Percentiles rank a stretch among this genome's conserved stretches.
These are phyloP conservation scores for Tympanoctomys barrerae DNA, from an alignment of 2,797 vertebrate species.

Conservation along the genomic window DNA sequence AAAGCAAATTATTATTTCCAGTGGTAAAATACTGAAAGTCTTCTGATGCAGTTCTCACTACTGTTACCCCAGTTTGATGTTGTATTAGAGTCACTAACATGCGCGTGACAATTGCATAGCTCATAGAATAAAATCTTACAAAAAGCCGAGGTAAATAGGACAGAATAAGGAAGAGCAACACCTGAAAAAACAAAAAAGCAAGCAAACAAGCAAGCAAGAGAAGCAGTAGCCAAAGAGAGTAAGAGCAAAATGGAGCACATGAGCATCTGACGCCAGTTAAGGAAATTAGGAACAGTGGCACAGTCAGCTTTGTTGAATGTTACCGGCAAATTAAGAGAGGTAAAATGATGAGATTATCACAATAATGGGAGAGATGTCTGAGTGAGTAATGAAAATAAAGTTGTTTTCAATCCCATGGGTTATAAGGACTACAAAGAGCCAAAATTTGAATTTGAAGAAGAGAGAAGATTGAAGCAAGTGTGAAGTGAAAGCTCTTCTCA, in stretches of 20 bases:
- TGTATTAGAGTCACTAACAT: background rate
- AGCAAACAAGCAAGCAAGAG: background rate
- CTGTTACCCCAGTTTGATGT: background rate
- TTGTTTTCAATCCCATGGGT: background rate
- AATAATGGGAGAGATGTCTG: background rate
- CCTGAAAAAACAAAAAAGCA: background rate
- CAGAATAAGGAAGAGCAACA: background rate
- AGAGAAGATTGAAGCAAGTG: background rate
- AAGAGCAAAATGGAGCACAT: background rate
- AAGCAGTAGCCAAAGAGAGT: background rate
- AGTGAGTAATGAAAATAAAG: background rate
- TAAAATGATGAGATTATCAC: background rate
- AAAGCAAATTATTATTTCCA: background rate
- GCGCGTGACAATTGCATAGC: background rate
- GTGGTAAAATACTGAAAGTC: background rate
- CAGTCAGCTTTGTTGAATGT: background rate
- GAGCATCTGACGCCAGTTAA: background rate
- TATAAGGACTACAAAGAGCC: background rate
- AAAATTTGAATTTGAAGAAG: background rate
- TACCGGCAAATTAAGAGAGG: background rate
- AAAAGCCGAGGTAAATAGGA: background rate
- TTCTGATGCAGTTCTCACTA: background rate
- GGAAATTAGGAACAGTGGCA: background rate
- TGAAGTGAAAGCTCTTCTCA: conserved; percentile 3
- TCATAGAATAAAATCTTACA: background rate